A percentile compares a stretch with the other conserved stretches of the same genome.
Evolutionary conservation across 2,888 invertebrate species (phyloP).

Genomic region (Tipula helvola): DNA sequence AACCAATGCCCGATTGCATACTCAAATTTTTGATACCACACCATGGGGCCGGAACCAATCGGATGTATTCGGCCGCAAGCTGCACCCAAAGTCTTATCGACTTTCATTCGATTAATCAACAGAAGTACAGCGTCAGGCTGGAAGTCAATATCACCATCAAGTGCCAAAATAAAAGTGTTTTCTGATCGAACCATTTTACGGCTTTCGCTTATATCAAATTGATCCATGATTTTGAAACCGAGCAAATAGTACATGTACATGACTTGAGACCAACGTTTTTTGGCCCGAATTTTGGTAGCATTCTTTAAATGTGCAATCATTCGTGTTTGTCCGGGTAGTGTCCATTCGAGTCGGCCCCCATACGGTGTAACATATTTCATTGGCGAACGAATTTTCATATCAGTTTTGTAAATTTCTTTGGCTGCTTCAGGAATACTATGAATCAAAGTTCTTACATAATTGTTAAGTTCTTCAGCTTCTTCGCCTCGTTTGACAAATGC

Average conservation of each 20-base stretch:
- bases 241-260: constrained; percentile 92
- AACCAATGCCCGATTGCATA: constrained; percentile 90
- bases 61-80: constrained; percentile 88
- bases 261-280: constrained; percentile 89
- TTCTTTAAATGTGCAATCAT: constrained; percentile 82
- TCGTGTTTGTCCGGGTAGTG: constrained; percentile 70
- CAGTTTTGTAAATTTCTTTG: constrained; percentile 53
- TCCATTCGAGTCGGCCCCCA: constrained; percentile 75
- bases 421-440: constrained; percentile 65
- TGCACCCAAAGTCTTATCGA: constrained; percentile 65
- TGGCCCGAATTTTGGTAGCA: constrained; percentile 73
- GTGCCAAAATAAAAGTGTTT: constrained; percentile 70
- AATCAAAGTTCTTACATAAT: constrained; percentile 62
- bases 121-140: constrained; percentile 65
- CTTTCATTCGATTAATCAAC: constrained; percentile 76
- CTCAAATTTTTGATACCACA: constrained; percentile 81
- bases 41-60: constrained; percentile 67
- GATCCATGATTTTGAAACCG: constrained; percentile 64
- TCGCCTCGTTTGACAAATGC: constrained; percentile 53
- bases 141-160: constrained; percentile 86
- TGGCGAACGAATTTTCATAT: constrained; percentile 50
- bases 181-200: constrained; percentile 55
- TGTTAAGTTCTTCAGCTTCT: constrained; percentile 64
- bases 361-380: constrained; percentile 71
- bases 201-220: constrained; percentile 29